Evolutionary conservation across 1,140 invertebrate species (phyloP).

Genomic region (Chrysomallon squamiferum): DNA sequence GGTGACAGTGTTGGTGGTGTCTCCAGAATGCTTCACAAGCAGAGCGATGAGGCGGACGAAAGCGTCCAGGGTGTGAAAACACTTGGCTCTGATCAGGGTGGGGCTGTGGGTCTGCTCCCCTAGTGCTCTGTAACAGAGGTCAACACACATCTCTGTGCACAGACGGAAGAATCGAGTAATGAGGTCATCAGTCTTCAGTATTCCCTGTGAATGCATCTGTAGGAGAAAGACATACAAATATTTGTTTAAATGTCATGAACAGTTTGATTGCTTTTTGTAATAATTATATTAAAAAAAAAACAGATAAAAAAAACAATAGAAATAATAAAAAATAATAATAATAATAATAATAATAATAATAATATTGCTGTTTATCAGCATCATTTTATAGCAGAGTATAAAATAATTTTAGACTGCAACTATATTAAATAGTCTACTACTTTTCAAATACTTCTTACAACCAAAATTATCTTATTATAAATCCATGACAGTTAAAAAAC

Average conservation of each 20-base stretch:
- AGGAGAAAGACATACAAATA: constrained; percentile 30
- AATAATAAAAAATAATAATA: too few species aligned
- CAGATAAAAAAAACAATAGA: too few species aligned
- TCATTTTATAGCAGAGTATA: too few species aligned
- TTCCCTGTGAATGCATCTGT: constrained; percentile 95
- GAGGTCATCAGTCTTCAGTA: constrained; percentile 95
- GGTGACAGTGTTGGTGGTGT: constrained; percentile 85
- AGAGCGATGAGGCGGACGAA: constrained; percentile 93
- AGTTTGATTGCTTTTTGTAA: too few species aligned
- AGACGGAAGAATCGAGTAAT: constrained; percentile 97
- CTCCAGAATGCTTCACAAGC: constrained; percentile 90
- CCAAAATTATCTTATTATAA: too few species aligned
- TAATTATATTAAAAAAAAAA: too few species aligned
- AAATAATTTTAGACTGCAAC: too few species aligned
- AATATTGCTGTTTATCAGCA: too few species aligned
- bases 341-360: too few species aligned
- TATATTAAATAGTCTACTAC: too few species aligned
- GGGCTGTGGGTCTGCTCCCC: constrained; percentile 65
- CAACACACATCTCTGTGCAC: constrained; percentile 95
- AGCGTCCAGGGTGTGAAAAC: constrained; percentile 94
- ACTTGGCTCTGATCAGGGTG: constrained; percentile 82
- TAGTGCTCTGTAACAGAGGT: constrained; percentile 86
- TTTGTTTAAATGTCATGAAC: background rate
- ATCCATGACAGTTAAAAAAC: too few species aligned
- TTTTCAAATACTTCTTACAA: too few species aligned